Conservation (phyloP, 1,140 invertebrate genomes). For the Temnothorax nylanderi region DNA sequence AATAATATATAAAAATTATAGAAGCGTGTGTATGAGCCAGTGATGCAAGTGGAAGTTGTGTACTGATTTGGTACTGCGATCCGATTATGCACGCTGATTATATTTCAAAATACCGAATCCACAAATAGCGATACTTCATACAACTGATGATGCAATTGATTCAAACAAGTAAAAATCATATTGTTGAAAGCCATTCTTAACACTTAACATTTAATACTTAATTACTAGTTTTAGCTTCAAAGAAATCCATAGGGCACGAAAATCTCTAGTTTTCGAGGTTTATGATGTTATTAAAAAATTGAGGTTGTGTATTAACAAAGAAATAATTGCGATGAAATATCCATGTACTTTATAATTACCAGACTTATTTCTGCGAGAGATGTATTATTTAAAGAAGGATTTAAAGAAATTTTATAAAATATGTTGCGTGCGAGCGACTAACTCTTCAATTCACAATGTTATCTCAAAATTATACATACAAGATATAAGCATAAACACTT, state of each 20-base stretch:
- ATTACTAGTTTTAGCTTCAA: slow-evolving; percentile 4
- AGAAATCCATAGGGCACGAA: neutral
- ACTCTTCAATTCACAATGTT: slow-evolving; percentile 9
- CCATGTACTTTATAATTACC: neutral
- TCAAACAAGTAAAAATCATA: slow-evolving; percentile 3
- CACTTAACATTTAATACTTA: neutral
- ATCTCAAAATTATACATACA: slow-evolving; percentile 14
- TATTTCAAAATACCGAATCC: neutral
- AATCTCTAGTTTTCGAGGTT: slow-evolving; percentile 9
- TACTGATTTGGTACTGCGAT: neutral
- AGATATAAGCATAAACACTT: neutral
- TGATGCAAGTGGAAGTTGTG: neutral
- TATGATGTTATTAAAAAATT: neutral
- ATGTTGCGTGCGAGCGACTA: neutral
- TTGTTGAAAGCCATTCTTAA: neutral
- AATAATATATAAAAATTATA: slow-evolving; percentile 23
- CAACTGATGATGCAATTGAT: neutral
- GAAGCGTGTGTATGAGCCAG: neutral
- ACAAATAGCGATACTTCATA: neutral
- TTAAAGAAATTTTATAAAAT: neutral
- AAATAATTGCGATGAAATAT: neutral
- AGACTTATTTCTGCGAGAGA: neutral
- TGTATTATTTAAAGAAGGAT: slow-evolving; percentile 27
- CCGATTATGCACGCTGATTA: neutral
- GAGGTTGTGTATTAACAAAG: neutral